Evolutionary conservation across 2,888 invertebrate genomes (phyloP).

Genomic region (Mythimna albipuncta): DNA sequence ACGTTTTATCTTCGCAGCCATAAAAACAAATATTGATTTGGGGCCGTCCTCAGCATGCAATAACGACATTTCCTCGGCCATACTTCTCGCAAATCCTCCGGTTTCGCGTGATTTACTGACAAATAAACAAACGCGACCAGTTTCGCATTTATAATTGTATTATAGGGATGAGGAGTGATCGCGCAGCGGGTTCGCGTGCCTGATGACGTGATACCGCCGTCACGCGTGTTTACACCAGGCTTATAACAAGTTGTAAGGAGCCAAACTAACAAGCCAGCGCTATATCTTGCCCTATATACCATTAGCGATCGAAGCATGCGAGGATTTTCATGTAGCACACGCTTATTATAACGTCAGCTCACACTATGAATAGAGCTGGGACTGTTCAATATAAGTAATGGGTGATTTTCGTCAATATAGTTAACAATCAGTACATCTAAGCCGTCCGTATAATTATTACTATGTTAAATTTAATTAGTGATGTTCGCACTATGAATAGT

Average conservation of each 20-base stretch:
- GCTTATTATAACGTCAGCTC: conserved; percentile 55
- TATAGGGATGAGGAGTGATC: conserved; percentile 77
- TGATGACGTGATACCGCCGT: conserved; percentile 87
- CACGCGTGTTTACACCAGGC: conserved; percentile 86
- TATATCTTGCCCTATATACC: conserved; percentile 72
- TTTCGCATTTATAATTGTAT: conserved; percentile 78
- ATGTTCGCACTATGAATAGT: too few relatives aligned
- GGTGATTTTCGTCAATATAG: background rate
- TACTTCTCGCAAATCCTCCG: conserved; percentile 53
- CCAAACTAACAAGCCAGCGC: conserved; percentile 83
- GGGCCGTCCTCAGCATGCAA: conserved; percentile 36
- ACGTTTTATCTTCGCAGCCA: conserved; percentile 24
- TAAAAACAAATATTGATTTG: conserved; percentile 42
- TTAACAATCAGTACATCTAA: too few relatives aligned
- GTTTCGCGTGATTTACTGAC: conserved; percentile 75
- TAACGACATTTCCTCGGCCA: conserved; percentile 28
- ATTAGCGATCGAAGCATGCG: conserved; percentile 74
- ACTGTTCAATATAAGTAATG: background rate
- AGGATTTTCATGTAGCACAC: conserved; percentile 71
- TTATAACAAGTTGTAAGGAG: conserved; percentile 86
- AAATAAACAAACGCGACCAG: conserved; percentile 72
- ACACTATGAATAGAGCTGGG: conserved; percentile 37
- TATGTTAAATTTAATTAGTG: too few relatives aligned
- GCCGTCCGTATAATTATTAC: too few relatives aligned
- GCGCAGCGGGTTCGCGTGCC: conserved; percentile 84